These are phyloP conservation scores for Phortica okadai DNA, from an alignment of 2,888 invertebrate genomes.

Conservation along the genomic window DNA sequence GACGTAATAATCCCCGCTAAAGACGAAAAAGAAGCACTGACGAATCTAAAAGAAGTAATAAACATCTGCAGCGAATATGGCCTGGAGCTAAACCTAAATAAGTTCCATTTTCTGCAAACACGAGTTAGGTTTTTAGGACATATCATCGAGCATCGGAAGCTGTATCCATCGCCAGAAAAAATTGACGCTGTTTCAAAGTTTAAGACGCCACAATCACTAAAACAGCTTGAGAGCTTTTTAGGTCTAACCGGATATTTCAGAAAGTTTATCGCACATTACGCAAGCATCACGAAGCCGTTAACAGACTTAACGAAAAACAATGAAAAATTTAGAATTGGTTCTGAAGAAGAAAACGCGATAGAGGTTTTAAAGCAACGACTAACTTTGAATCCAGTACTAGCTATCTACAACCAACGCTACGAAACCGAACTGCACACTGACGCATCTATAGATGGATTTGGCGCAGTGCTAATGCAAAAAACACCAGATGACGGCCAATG, in stretches of 20 bases:
- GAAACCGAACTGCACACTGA: slow-evolving; percentile 60
- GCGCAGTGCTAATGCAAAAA: slow-evolving; percentile 58
- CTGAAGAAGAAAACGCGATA: not conserved
- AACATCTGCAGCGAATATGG: slow-evolving; percentile 38
- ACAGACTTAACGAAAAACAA: slow-evolving; percentile 15
- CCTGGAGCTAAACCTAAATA: slow-evolving; percentile 44
- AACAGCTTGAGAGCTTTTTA: slow-evolving; percentile 24
- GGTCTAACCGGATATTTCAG: slow-evolving; percentile 22
- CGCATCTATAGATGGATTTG: slow-evolving; percentile 56
- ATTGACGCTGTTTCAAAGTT: slow-evolving; percentile 15
- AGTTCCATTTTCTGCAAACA: slow-evolving; percentile 9
- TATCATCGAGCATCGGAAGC: too few relatives aligned
- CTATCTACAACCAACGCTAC: not conserved
- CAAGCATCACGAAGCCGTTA: slow-evolving; percentile 20
- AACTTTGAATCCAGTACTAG: not conserved
- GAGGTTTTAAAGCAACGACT: not conserved
- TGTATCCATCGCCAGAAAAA: slow-evolving; percentile 22
- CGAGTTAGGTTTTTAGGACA: too few relatives aligned
- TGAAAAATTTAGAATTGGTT: not conserved
- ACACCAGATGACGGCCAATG: slow-evolving; percentile 46
- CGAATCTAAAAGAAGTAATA: slow-evolving; percentile 38
- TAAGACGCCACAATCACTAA: slow-evolving; percentile 12
- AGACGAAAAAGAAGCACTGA: slow-evolving; percentile 42
- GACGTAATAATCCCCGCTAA: slow-evolving; percentile 46
- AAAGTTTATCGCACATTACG: slow-evolving; percentile 24